Conservation (phyloP, 2,888 invertebrate genomes). For the Drosophila lutescens region DNA sequence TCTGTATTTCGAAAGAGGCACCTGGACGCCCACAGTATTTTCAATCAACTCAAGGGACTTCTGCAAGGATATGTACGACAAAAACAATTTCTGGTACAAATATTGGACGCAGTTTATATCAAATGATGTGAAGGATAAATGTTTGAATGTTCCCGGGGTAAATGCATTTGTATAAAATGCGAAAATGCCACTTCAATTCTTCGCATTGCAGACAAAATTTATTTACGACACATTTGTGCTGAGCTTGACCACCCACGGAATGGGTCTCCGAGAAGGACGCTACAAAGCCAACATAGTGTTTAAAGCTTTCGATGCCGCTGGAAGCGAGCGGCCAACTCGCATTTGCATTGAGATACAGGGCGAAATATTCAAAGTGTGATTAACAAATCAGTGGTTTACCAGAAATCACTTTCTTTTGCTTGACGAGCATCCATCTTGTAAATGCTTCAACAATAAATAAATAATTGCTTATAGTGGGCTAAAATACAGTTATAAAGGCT, state of each 20-base stretch:
- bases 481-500: no score
- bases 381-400: background rate
- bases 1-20: slow-evolving; percentile 5
- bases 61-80: slow-evolving; percentile 21
- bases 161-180: background rate
- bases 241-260: accelerated
- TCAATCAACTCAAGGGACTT: slow-evolving; percentile 2
- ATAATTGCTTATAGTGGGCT: background rate
- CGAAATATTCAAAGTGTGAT: background rate
- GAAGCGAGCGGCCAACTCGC: background rate
- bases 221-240: background rate
- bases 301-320: background rate
- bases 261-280: background rate
- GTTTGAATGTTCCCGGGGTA: slow-evolving; percentile 19
- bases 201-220: slow-evolving; percentile 5
- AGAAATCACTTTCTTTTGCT: no score
- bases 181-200: no score
- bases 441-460: background rate
- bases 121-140: slow-evolving; percentile 24
- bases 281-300: background rate
- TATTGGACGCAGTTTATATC: background rate
- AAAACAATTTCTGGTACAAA: slow-evolving; percentile 11
- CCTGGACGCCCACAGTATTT: slow-evolving; percentile 1
- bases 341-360: slow-evolving; percentile 1
- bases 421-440: no score